A percentile compares a stretch with the other conserved stretches of the same genome.
Conservation (phyloP, 2,888 invertebrate genomes). For the Rhodophaea formosa region DNA sequence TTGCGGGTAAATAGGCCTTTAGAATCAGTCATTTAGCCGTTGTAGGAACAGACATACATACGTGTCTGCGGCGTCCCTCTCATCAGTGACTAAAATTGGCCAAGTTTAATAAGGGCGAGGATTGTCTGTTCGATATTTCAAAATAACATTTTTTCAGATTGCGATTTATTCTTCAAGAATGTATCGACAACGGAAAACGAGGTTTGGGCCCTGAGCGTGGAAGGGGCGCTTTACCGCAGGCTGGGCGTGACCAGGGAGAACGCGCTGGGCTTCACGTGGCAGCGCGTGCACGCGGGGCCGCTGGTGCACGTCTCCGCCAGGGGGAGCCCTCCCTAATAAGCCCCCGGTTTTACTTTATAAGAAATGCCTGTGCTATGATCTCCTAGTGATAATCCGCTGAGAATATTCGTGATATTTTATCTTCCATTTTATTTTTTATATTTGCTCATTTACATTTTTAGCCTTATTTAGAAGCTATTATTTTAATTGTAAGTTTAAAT, state of each 20-base stretch:
- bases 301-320: slow-evolving; percentile 64
- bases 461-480: not conserved
- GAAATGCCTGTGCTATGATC: not conserved
- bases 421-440: slow-evolving; percentile 20
- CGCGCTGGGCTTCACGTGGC: slow-evolving; percentile 90
- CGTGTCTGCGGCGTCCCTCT: no score
- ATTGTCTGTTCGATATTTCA: not conserved
- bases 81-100: no score
- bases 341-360: not conserved
- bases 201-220: slow-evolving; percentile 89
- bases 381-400: slow-evolving; percentile 1
- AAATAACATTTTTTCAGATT: slow-evolving; percentile 44
- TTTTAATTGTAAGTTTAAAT: not conserved
- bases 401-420: slow-evolving; percentile 15
- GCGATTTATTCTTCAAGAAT: slow-evolving; percentile 83
- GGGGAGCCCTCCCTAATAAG: slow-evolving; percentile 39
- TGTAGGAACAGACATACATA: no score
- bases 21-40: no score
- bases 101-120: no score
- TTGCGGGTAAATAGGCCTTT: no score
- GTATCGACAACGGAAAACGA: slow-evolving; percentile 85
- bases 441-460: slow-evolving; percentile 13
- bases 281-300: slow-evolving; percentile 81
- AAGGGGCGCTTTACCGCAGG: slow-evolving; percentile 86
- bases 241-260: slow-evolving; percentile 87